Conservation (phyloP, 2,113 vertebrate genomes). For the Petrocephalus microphthalmus region DNA sequence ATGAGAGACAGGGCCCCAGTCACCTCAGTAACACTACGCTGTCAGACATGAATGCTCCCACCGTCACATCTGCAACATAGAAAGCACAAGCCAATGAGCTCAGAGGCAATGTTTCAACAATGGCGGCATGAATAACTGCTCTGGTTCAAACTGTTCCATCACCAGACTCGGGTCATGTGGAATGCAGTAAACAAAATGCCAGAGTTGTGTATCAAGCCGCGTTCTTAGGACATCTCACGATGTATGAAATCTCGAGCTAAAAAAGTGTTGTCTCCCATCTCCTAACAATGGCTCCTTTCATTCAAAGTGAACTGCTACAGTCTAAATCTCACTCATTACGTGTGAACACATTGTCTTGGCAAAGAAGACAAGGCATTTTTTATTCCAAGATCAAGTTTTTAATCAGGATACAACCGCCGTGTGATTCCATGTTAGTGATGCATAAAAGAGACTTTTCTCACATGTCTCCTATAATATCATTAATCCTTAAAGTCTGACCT, state of each 20-base stretch:
- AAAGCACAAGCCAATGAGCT: neutral
- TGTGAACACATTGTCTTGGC: neutral
- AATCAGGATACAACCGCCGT: neutral
- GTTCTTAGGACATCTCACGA: neutral
- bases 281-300: neutral
- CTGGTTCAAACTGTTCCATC: constrained; percentile 22
- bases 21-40: constrained; percentile 87
- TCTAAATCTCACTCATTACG: neutral
- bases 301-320: neutral
- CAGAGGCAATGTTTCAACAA: constrained; percentile 4
- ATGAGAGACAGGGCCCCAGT: constrained; percentile 40
- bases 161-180: constrained; percentile 42
- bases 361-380: neutral
- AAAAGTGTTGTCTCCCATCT: neutral
- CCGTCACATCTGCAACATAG: constrained; percentile 77
- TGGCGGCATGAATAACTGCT: constrained; percentile 15
- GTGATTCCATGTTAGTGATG: neutral
- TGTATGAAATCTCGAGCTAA: constrained; percentile 18
- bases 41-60: constrained; percentile 92
- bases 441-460: neutral
- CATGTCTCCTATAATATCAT: neutral
- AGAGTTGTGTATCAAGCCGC: constrained; percentile 39
- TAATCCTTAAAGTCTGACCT: neutral
- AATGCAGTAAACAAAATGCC: constrained; percentile 63
- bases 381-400: neutral